Evolutionary conservation across 2,888 invertebrate genomes (phyloP).

Genomic region (Anagyrus pseudococci): DNA sequence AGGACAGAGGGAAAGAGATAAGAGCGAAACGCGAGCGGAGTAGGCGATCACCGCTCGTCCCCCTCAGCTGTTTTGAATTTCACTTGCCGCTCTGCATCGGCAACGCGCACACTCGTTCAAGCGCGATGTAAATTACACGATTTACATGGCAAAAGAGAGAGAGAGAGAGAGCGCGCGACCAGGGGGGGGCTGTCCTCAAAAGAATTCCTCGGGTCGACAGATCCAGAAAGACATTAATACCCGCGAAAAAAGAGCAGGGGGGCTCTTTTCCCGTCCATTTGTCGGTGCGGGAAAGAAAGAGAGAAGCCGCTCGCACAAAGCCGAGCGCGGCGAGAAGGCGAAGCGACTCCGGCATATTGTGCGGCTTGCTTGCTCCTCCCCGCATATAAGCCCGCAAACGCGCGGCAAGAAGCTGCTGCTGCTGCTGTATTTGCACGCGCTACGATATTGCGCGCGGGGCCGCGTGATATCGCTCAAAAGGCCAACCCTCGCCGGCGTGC

Average conservation of each 20-base stretch:
- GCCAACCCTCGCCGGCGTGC: too few relatives aligned
- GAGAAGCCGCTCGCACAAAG: too few relatives aligned
- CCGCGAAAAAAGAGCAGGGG: not conserved
- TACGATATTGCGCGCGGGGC: constrained; percentile 4
- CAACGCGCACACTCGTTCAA: not conserved
- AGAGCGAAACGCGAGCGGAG: not conserved
- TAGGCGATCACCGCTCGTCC: not conserved
- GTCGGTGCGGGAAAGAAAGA: too few relatives aligned
- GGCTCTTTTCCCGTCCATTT: too few relatives aligned
- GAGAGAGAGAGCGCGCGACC: not conserved
- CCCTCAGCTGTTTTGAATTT: constrained; percentile 27
- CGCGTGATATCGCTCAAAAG: constrained; percentile 14
- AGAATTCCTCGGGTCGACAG: not conserved
- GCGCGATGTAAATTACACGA: constrained; percentile 34
- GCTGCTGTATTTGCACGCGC: constrained; percentile 23
- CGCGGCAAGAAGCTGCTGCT: not conserved
- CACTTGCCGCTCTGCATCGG: constrained; percentile 21
- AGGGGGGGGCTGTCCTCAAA: not conserved
- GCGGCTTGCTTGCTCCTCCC: not conserved
- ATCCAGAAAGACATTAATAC: not conserved
- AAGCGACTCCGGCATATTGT: not conserved
- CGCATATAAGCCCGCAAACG: not conserved
- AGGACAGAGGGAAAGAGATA: not conserved
- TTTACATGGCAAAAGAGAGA: constrained; percentile 32
- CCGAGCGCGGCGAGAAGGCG: not conserved